These are phyloP conservation scores for Misgurnus mizolepis DNA, from an alignment of 2,113 vertebrate species.

Conservation along the genomic window DNA sequence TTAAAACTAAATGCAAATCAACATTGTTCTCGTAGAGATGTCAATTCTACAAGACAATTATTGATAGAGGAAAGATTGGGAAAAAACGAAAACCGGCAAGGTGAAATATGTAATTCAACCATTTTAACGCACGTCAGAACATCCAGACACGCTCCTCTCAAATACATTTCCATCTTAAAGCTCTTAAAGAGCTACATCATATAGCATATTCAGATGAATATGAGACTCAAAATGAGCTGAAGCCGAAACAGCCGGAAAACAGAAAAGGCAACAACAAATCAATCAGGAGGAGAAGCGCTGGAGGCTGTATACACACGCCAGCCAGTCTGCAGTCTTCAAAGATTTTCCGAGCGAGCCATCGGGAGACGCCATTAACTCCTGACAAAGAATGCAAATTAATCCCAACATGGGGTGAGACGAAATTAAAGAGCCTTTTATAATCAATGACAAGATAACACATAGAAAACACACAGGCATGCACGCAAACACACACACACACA, in stretches of 20 bases:
- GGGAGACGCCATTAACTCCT: constrained; percentile 99
- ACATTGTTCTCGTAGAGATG: background rate
- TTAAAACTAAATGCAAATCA: background rate
- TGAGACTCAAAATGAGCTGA: constrained; percentile 46
- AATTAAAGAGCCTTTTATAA: constrained; percentile 99
- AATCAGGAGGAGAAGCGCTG: constrained; percentile 87
- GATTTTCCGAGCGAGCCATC: constrained; percentile 94
- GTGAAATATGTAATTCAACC: background rate
- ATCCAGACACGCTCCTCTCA: constrained; percentile 3
- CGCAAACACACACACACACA: constrained; percentile 7
- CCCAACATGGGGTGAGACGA: constrained; percentile 97
- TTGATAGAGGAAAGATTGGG: background rate
- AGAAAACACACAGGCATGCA: constrained; percentile 28
- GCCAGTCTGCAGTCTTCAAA: constrained; percentile 99
- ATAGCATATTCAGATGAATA: constrained; percentile 62
- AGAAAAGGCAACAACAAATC: constrained; percentile 83
- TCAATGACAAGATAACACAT: constrained; percentile 89
- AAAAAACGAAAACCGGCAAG: background rate
- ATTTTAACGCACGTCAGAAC: constrained; percentile 13
- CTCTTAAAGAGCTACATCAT: constrained; percentile 49
- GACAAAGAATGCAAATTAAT: constrained; percentile 99
- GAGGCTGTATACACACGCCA: constrained; percentile 98
- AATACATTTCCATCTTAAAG: constrained; percentile 20
- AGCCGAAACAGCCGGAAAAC: constrained; percentile 65
- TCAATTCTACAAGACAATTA: background rate